These are phyloP conservation scores for Cheilosia grossa DNA, from an alignment of 2,888 invertebrate species.

Conservation along the genomic window DNA sequence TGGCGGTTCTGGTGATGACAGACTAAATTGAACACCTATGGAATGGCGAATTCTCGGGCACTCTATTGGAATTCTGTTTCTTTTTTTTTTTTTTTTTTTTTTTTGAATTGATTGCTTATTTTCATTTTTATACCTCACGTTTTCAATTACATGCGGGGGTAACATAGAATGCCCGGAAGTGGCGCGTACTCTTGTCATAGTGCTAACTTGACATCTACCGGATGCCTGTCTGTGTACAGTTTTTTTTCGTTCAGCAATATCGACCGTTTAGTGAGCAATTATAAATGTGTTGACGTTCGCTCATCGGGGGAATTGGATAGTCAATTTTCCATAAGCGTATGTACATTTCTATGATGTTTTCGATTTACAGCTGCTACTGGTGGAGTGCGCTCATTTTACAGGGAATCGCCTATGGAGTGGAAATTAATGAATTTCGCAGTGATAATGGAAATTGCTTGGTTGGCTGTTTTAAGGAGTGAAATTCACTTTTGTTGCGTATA, in stretches of 20 bases:
- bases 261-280: conserved; percentile 65
- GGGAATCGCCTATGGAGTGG: no score
- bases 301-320: conserved; percentile 1
- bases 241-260: conserved; percentile 17
- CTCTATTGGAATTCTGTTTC: conserved; percentile 12
- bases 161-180: conserved; percentile 46
- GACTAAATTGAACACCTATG: conserved; percentile 24
- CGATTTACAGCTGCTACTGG: not conserved
- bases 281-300: conserved; percentile 50
- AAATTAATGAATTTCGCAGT: no score
- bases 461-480: no score
- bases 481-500: no score
- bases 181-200: conserved; percentile 50
- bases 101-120: not conserved
- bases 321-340: conserved; percentile 30
- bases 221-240: conserved; percentile 31
- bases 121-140: conserved; percentile 8
- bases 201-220: conserved; percentile 57
- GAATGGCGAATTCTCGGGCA: conserved; percentile 7
- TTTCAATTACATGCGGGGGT: conserved; percentile 34
- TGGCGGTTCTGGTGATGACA: conserved; percentile 41
- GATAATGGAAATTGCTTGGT: no score
- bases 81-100: not conserved
- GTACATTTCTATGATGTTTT: conserved; percentile 5
- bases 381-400: not conserved